Conservation (phyloP, 2,888 invertebrate genomes). For the Furcula furcula region DNA sequence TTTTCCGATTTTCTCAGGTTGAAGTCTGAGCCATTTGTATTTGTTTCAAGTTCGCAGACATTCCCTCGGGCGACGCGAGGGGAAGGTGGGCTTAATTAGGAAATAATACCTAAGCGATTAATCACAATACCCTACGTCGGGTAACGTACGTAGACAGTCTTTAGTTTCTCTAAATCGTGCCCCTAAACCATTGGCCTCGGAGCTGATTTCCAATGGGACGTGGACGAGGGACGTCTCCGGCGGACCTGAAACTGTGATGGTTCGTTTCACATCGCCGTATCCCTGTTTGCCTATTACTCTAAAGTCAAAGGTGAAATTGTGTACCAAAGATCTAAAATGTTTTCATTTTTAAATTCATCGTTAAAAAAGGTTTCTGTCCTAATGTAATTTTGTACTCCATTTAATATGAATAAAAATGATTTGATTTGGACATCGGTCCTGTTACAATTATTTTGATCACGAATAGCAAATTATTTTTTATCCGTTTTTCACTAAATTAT, state of each 20-base stretch:
- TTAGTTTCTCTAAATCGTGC: conserved; percentile 45
- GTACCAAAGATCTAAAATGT: conserved; percentile 25
- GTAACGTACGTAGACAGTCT: conserved; percentile 35
- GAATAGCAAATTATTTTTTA: too few species aligned
- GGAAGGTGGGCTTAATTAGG: conserved; percentile 78
- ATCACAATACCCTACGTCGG: conserved; percentile 61
- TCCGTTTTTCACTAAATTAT: too few species aligned
- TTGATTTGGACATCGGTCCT: too few species aligned
- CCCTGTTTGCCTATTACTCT: conserved; percentile 64
- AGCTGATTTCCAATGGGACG: conserved; percentile 68
- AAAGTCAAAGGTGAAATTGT: conserved; percentile 61
- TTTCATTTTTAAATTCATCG: conserved; percentile 16
- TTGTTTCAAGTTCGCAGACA: conserved; percentile 58
- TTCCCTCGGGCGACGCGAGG: conserved; percentile 62
- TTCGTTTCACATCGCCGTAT: conserved; percentile 65
- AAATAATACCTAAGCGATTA: conserved; percentile 78
- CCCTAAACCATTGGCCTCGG: conserved; percentile 43
- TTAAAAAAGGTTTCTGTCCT: too few species aligned
- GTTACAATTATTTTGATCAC: too few species aligned
- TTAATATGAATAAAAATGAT: too few species aligned
- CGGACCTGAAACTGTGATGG: conserved; percentile 71
- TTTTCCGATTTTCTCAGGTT: conserved; percentile 60
- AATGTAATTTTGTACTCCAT: too few species aligned
- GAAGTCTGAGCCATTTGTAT: conserved; percentile 50
- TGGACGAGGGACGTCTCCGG: conserved; percentile 57